These are phyloP conservation scores for Parapsyche elsis DNA, from an alignment of 1,140 invertebrate species.

Conservation along the genomic window DNA sequence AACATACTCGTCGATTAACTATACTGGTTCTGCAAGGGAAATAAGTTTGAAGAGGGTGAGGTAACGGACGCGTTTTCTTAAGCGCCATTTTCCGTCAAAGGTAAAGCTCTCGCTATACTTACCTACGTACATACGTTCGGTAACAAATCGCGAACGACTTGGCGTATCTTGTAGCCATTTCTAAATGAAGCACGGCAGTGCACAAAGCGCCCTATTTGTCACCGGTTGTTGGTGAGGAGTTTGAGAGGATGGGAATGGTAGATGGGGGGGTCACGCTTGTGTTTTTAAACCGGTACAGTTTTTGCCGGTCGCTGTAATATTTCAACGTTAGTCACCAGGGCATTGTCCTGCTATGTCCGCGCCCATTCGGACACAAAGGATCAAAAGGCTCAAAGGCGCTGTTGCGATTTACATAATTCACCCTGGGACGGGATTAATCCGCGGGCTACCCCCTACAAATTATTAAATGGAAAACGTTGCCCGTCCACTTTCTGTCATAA, in stretches of 20 bases:
- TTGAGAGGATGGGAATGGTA: too few species aligned
- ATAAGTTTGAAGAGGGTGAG: too few species aligned
- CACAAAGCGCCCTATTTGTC: not conserved
- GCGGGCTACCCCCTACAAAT: too few species aligned
- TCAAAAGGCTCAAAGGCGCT: constrained; percentile 24
- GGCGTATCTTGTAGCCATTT: not conserved
- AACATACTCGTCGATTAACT: too few species aligned
- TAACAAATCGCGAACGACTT: not conserved
- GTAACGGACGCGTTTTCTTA: too few species aligned
- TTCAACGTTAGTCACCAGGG: constrained; percentile 4
- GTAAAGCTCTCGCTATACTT: too few species aligned
- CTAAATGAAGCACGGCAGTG: not conserved
- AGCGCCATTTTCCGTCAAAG: too few species aligned
- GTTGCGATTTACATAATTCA: constrained; percentile 25
- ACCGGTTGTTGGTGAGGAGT: not conserved
- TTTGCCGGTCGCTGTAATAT: constrained; percentile 3
- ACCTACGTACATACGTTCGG: not conserved
- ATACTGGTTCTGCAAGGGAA: too few species aligned
- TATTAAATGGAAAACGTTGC: too few species aligned
- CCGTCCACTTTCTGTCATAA: too few species aligned
- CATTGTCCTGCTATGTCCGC: not conserved
- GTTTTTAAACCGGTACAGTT: constrained; percentile 11
- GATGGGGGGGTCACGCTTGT: not conserved
- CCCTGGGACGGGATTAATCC: not conserved
- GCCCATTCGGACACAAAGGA: constrained; percentile 6